Conservation (phyloP, 2,888 invertebrate genomes). For the Alviniconcha strummeri region DNA sequence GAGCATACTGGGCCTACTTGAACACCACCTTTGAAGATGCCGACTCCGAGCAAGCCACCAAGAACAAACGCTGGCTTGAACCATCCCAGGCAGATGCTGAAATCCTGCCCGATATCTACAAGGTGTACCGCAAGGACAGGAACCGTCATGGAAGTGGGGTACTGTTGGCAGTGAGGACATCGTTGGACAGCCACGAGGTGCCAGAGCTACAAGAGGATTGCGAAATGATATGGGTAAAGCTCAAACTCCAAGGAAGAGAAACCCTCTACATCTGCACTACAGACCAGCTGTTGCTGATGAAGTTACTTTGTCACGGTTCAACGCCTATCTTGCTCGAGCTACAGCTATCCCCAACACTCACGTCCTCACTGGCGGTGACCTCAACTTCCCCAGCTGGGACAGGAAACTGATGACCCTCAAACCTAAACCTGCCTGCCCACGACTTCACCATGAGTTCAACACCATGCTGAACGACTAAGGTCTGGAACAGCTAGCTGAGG, state of each 20-base stretch:
- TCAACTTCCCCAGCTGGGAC: not conserved
- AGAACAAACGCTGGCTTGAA: not conserved
- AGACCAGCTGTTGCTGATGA: not conserved
- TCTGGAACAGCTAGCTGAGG: not conserved
- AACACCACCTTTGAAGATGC: not conserved
- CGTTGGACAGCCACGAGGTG: not conserved
- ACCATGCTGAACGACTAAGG: not conserved
- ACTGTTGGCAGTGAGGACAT: not conserved
- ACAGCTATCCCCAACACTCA: not conserved
- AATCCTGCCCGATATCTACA: not conserved
- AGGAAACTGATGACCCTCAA: not conserved
- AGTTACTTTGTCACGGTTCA: not conserved
- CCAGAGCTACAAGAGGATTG: not conserved
- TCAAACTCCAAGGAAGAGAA: not conserved
- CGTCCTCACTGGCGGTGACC: not conserved
- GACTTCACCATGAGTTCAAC: conserved; percentile 1
- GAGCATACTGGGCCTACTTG: not conserved
- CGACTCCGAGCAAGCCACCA: not conserved
- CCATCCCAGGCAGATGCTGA: not conserved
- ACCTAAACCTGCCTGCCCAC: not conserved
- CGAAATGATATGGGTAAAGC: not conserved
- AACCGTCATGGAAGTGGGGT: not conserved
- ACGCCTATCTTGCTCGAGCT: not conserved
- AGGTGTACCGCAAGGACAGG: not conserved
- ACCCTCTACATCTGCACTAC: not conserved